Base-by-base conservation (phyloP, 2,797 vertebrate genomes). In the Caiman crocodilus region DNA sequence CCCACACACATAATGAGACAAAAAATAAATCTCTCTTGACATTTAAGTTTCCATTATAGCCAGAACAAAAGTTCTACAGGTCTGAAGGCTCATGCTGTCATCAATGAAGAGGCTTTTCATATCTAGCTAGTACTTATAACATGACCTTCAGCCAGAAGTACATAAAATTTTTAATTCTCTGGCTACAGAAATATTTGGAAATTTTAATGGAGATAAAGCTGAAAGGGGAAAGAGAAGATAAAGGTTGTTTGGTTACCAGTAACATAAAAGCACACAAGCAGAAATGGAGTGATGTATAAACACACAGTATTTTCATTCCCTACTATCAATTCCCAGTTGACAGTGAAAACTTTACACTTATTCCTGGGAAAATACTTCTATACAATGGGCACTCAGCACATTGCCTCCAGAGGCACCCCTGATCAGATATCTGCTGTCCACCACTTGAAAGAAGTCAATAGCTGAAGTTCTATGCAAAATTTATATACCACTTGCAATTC, bases 221-320 rank as follows among this genome's bases (percentile, higher is more conserved):
- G 42, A 50, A 50, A 50, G 42, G 42, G 42, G 42, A 50, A 69
- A 20, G 21, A 30, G 30, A 69, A 20, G 20, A 74, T 0, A 84
- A 14, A 79, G 11, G 59, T 58, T 84, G 8, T 69, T 78, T 8
- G 77, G 55, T 4, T 82, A 50, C 65, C 58, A 90, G 85, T 56
- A 85, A 26, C 5, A 93, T 25, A 16, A 42, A 82, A 76, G 14
- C 42, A 26, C 21, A 81, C 42, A 8, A 83, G 83, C 10, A 89
- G n/a, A 91, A 90, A 89, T 73, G 87, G 4, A 77, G 67, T 60
- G 74, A 13, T 57, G 1, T 8, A n/a, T 12, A 71, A 30, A 71
- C 21, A 20, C 23, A 18, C 0, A 0, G 63, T 26, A 1, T 77
- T 75, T 76, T 85, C 35, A 81, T 42, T 71, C 67, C 85, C 28